These are phyloP conservation scores for Brachionus manjavacas DNA, from an alignment of 1,140 invertebrate species.

Conservation along the genomic window DNA sequence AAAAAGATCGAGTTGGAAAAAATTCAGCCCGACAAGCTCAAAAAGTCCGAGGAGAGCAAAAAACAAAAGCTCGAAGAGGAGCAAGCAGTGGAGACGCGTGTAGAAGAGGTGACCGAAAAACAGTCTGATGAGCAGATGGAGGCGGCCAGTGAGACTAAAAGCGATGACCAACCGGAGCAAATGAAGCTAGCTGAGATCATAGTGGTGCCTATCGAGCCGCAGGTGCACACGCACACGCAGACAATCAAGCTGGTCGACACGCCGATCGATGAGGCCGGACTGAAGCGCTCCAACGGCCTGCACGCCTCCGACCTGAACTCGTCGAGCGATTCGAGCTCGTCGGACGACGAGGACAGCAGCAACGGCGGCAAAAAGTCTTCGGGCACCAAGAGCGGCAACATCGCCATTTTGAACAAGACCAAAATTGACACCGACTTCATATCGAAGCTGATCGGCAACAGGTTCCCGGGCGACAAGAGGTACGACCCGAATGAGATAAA, in stretches of 20 bases:
- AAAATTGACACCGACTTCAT: conserved; percentile 42
- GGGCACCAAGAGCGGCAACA: background rate
- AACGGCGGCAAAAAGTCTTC: background rate
- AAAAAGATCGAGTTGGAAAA: background rate
- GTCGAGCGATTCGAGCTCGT: background rate
- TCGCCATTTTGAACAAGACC: conserved; percentile 39
- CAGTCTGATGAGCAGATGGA: background rate
- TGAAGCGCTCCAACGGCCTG: background rate
- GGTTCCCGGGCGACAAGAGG: conserved; percentile 5
- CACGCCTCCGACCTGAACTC: background rate
- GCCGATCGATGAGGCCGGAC: background rate
- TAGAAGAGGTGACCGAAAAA: too few relatives aligned
- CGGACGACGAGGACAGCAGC: conserved; percentile 11
- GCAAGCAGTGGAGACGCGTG: background rate
- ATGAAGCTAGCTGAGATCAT: background rate
- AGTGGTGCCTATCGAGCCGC: background rate
- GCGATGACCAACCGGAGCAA: background rate
- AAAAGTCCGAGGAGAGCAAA: background rate
- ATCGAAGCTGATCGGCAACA: conserved; percentile 27
- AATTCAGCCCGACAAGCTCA: conserved; percentile 25
- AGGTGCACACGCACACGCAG: background rate
- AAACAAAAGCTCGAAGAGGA: background rate
- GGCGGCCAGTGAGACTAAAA: background rate
- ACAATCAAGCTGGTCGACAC: background rate
- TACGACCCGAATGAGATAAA: conserved; percentile 41